phyloP scores from a whole-genome alignment of 1,140 invertebrate genomes.

The Brachionus rubens region DNA sequence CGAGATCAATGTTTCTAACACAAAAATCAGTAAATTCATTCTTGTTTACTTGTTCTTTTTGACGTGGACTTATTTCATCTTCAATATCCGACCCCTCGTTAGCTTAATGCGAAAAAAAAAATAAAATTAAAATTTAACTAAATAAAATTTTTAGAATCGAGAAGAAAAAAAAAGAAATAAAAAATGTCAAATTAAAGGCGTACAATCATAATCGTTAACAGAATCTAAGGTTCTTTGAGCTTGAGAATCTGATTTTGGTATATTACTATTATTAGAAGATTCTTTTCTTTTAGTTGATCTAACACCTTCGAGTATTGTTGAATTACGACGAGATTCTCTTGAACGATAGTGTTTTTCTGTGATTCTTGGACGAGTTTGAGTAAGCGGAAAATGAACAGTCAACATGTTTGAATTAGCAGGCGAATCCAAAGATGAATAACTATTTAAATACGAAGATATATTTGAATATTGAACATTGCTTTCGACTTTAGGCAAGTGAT shows the following conservation, averaged over 20 bases:
- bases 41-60: slow-evolving; percentile 37
- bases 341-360: background rate
- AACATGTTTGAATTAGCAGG: background rate
- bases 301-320: background rate
- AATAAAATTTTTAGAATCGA: background rate
- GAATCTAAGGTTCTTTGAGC: background rate
- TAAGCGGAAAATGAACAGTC: slow-evolving; percentile 16
- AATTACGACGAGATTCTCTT: slow-evolving; percentile 6
- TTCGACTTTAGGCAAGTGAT: slow-evolving; percentile 16
- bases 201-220: slow-evolving; percentile 3
- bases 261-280: background rate
- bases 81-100: slow-evolving; percentile 8
- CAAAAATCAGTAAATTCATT: slow-evolving; percentile 78
- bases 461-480: background rate
- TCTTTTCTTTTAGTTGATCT: background rate
- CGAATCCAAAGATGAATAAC: background rate
- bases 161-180: background rate
- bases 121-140: background rate
- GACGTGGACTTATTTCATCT: slow-evolving; percentile 40
- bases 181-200: background rate
- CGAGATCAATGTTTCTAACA: slow-evolving; percentile 82
- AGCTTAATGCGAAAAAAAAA: slow-evolving; percentile 21
- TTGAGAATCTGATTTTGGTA: background rate
- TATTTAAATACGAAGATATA: background rate
- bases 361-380: background rate